Evolutionary conservation across 2,113 vertebrate species (phyloP), one percentile per base, ranked within the genome.

Genomic region (Stictonetta naevosa): DNA sequence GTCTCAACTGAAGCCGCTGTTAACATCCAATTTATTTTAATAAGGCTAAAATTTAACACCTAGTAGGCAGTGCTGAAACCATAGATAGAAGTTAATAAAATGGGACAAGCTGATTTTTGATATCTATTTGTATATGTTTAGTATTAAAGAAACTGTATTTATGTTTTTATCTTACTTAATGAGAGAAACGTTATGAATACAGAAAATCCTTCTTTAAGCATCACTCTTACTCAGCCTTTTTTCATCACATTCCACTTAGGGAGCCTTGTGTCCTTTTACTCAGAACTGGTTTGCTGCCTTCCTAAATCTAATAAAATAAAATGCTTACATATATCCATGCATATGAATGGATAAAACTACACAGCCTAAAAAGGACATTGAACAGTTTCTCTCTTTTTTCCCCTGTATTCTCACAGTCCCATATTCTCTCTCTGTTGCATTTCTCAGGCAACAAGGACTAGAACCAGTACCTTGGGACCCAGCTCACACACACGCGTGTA

Each of bases 11-110:
- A 81, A 95, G 60, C 69, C 76, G 63, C 16, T 38, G 68, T 73
- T 96, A 88, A 78, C 80, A 66, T 72, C 92, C 80, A 84, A 68
- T 93, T 91, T 93, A 92, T 94, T 94, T 92, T 92, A 96, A 86
- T 96, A 78, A 76, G 77, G 52, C 42, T 64, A 14, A 56, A 56
- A 75, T 67, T 46, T 72, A 94, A 58, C 88, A 78, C 73, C 73
- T 80, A 50, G 3, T 6, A 28, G 20, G 68, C 66, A 73, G n/a
- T 22, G 73, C 79, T 68, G 93, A 63, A 59, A 83, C 74, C 68
- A 66, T 8, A 60, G 73, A 48, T 88, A n/a, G n/a, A 12, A 75
- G 53, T 12, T 76, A 80, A 78, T 63, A 50, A 56, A 93, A 62
- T 19, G 40, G 48, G 72, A 53, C 83, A 80, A 88, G 62, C 4